These are phyloP conservation scores for Porites rus DNA, from an alignment of 92 coral and sea anemone species.

Conservation along the genomic window DNA sequence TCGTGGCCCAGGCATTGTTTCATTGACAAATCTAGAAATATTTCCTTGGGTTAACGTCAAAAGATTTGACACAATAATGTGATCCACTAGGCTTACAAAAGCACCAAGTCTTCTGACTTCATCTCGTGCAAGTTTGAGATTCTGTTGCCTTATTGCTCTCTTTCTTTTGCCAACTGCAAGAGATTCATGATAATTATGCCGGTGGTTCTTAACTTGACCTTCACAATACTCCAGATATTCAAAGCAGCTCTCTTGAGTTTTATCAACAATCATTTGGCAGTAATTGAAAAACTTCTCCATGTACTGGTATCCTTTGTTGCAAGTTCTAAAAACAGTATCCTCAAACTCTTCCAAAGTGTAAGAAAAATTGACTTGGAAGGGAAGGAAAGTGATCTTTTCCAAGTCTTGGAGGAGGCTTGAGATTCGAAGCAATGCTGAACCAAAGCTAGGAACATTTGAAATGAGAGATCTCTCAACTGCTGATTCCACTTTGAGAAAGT, in stretches of 20 bases:
- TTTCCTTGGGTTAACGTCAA: slow-evolving; percentile 81
- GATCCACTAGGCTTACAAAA: slow-evolving; percentile 88
- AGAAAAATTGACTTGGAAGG: slow-evolving; percentile 75
- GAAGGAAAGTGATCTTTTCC: slow-evolving; percentile 89
- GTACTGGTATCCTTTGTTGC: slow-evolving; percentile 76
- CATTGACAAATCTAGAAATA: slow-evolving; percentile 83
- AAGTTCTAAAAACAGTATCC: slow-evolving; percentile 71
- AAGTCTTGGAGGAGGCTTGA: slow-evolving; percentile 87
- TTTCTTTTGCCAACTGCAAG: slow-evolving; percentile 87
- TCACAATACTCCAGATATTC: slow-evolving; percentile 96
- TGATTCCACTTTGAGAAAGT: slow-evolving; percentile 77
- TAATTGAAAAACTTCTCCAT: slow-evolving; percentile 87
- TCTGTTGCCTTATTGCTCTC: slow-evolving; percentile 71
- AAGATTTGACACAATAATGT: slow-evolving; percentile 81
- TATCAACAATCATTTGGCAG: slow-evolving; percentile 90
- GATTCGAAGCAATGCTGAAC: slow-evolving; percentile 93
- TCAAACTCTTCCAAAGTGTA: slow-evolving; percentile 90
- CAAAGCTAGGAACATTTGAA: slow-evolving; percentile 93
- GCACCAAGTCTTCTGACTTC: slow-evolving; percentile 84
- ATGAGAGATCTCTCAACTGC: slow-evolving; percentile 77
- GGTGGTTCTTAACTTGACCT: slow-evolving; percentile 84
- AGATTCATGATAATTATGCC: slow-evolving; percentile 85
- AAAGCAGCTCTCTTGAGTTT: slow-evolving; percentile 94
- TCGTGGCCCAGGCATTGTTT: slow-evolving; percentile 79
- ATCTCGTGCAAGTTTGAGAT: slow-evolving; percentile 86